Evolutionary conservation across 2,888 invertebrate genomes (phyloP).

Genomic region (Dryobotodes eremita): DNA sequence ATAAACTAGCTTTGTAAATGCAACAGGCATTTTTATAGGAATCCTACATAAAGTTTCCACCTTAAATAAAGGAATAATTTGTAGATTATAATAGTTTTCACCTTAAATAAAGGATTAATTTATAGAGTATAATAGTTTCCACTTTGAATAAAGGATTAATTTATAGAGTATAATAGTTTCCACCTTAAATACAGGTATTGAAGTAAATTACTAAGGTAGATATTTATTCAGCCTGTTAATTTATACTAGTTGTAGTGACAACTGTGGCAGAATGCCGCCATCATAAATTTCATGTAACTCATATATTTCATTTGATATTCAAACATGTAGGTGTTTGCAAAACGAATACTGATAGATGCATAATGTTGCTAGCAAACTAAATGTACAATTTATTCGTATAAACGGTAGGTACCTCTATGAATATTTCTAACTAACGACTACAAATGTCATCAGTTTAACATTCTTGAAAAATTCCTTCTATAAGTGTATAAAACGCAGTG

Average conservation of each 20-base stretch:
- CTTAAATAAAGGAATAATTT: constrained; percentile 5
- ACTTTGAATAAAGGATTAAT: constrained; percentile 3
- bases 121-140: neutral
- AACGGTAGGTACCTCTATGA: constrained; percentile 1
- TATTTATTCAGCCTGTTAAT: constrained; percentile 61
- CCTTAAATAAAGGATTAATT: constrained; percentile 1
- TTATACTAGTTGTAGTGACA: constrained; percentile 65
- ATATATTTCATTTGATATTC: constrained; percentile 68
- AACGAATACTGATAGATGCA: constrained; percentile 64
- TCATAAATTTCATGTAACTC: constrained; percentile 64
- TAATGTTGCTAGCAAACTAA: constrained; percentile 43
- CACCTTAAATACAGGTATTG: constrained; percentile 35
- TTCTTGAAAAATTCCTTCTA: constrained; percentile 27
- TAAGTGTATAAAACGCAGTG: constrained; percentile 36
- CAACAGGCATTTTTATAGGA: constrained; percentile 4
- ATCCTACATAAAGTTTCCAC: neutral
- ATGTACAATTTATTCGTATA: constrained; percentile 33
- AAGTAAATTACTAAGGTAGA: constrained; percentile 56
- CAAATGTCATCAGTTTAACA: constrained; percentile 17
- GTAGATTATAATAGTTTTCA: neutral
- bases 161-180: neutral
- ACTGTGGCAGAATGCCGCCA: constrained; percentile 62
- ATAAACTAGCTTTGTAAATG: constrained; percentile 31
- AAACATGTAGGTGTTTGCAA: constrained; percentile 64
- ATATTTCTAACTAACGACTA: constrained; percentile 37